Percentiles rank a stretch among this genome's conserved stretches.
Conservation (phyloP, 92 coral and sea anemone genomes). For the Galaxea fascicularis region DNA sequence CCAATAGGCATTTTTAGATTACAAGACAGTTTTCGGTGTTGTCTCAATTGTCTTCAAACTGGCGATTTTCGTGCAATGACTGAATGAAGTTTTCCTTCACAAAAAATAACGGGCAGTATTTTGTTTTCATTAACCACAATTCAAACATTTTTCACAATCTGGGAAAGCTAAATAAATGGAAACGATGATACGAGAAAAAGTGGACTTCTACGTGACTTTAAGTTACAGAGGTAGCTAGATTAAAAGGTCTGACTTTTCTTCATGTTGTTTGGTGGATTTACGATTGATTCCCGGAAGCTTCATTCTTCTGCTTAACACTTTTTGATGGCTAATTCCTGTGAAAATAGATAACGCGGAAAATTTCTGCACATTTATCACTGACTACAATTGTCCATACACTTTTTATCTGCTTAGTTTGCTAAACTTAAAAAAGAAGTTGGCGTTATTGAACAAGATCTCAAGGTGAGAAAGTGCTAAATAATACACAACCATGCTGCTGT, state of each 20-base stretch:
- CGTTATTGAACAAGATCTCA: not conserved
- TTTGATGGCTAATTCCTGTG: constrained; percentile 5
- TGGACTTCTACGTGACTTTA: not conserved
- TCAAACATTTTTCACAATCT: not conserved
- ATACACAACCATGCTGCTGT: constrained; percentile 6
- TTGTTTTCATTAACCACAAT: not conserved
- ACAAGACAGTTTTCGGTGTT: not conserved
- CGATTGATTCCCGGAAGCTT: not conserved
- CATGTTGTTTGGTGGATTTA: too few relatives aligned
- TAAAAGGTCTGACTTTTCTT: too few relatives aligned
- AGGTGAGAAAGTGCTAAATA: constrained; percentile 1
- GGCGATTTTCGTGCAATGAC: constrained; percentile 7
- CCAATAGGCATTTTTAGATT: constrained; percentile 5
- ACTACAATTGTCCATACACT: constrained; percentile 4
- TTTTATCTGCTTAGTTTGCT: constrained; percentile 7
- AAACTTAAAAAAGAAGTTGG: not conserved
- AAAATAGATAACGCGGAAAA: constrained; percentile 2
- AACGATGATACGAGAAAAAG: not conserved
- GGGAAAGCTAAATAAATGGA: not conserved
- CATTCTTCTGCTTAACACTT: not conserved
- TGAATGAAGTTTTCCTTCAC: constrained; percentile 3
- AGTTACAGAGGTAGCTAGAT: not conserved
- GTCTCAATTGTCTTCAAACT: constrained; percentile 3
- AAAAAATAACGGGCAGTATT: not conserved
- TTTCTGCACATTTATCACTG: constrained; percentile 8